Base-by-base conservation (phyloP, 1,140 invertebrate species). In the Pemphigus obesinymphae region DNA sequence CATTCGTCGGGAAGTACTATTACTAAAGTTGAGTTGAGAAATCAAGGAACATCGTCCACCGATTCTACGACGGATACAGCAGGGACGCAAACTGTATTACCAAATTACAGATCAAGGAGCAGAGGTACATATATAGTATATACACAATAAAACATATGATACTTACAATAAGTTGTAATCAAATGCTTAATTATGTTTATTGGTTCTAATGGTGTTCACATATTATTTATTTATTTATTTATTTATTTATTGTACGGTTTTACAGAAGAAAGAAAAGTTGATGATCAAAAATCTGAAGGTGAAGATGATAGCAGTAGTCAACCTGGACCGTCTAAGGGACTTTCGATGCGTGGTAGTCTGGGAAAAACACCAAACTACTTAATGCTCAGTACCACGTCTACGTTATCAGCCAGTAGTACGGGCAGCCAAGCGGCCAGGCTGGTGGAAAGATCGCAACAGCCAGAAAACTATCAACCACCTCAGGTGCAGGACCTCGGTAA, bases 381-480 rank as follows among this genome's bases (percentile, higher is more conserved):
- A 88, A 96, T 94, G 85, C 89, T 96, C 86, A 94, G 95, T 89
- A 97, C 95, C 84, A 95, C 95, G 82, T 97, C 95, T 82, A 97
- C 96, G 15, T 91, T 96, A 86, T 97, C 95, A 83, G 95, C 95
- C 82, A 95, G 96, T 84, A 97, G 95, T 87, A 97, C 95, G 63
- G 95, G 95, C 84, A 96, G 94, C 86, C 95, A 97, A 87, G 76
- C 76, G 15, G 96, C 96, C 26, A 92, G 94, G 85, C 91, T 97
- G 83, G 96, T 97, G 86, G 95, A 97, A 88, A 95, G 95, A 82
- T 97, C 95, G 83, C 94, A 96, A 88, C 94, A 95, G 85, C 96
- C 96, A 61, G 92, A 94, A 84, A 94, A 93, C 85, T 96, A 96
- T 88, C 94, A 95, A 84, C 94, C 94, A 34, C 91, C 92, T 82